Evolutionary conservation across 1,140 invertebrate genomes (phyloP), one percentile per base, ranked within the genome.

Genomic region (Pectinophora gossypiella): DNA sequence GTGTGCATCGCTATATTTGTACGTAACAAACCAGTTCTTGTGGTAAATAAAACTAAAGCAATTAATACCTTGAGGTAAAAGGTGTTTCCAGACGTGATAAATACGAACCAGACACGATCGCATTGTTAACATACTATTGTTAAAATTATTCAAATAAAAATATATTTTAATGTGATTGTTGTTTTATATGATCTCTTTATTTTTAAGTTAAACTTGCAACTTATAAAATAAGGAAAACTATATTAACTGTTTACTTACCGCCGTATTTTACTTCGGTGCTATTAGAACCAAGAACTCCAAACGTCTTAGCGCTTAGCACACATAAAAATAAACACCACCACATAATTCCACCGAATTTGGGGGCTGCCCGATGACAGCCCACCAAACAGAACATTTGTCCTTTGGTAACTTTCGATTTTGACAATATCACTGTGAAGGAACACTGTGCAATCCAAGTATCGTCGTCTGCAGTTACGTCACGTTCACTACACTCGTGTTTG

Each of bases 361-460:
- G 83, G 77, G 81, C 80, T 86, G 80, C 74, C 83, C 72, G 62
- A 64, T 66, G 81, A 86, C 83, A 86, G 81, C 83, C 83, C 81
- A 77, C 77, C 76, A 76, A 86, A 83, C 76, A 57, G 72, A 76
- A 67, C 74, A 80, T 76, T 76, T 66, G 71, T 77, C 75, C 71
- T 65, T 63, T 67, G 61, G 52, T 78, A 81, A 83, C 81, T 85
- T 83, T 84, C 78, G 69, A 68, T 79, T 75, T 79, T 68, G 64
- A 58, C 55, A 74, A 64, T 68, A 71, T 64, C 79, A 83, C 79
- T 73, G 56, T 56, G 46, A 51, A 62, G 50, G 48, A 70, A 63
- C 74, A 78, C 75, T 71, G 54, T 47, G 43, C 48, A 68, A 72
- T 65, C 50, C 54, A 52, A 36, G 56, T 55, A 49, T 50, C 36